Percentiles rank a stretch among this genome's conserved stretches.
Conservation (phyloP, 1,140 invertebrate species). For the Chrysoperla carnea region DNA sequence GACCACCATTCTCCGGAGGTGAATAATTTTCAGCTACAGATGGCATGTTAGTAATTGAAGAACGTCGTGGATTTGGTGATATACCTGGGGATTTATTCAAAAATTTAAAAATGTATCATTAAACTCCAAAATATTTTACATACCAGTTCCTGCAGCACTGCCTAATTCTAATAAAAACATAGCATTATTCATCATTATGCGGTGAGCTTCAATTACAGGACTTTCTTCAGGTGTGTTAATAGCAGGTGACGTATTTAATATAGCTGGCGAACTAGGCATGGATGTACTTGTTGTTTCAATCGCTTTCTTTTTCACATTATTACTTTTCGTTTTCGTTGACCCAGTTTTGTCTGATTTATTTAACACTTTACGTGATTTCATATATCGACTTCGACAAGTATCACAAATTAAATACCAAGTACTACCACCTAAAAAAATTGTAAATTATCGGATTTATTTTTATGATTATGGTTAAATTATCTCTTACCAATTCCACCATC, state of each 20-base stretch:
- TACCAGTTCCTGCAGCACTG: constrained; percentile 39
- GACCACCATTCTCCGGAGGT: constrained; percentile 30
- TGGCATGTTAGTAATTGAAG: constrained; percentile 33
- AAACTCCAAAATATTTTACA: constrained; percentile 5
- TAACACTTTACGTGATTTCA: constrained; percentile 30
- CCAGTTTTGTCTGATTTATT: constrained; percentile 1
- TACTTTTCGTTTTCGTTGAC: constrained; percentile 13
- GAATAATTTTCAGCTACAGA: constrained; percentile 40
- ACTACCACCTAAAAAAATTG: constrained; percentile 34
- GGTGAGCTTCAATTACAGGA: constrained; percentile 41
- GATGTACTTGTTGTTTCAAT: constrained; percentile 8
- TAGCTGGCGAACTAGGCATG: constrained; percentile 6
- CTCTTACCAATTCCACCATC: constrained; percentile 55
- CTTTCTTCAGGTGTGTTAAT: constrained; percentile 20
- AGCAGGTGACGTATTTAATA: constrained; percentile 5
- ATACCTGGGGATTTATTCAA: constrained; percentile 3
- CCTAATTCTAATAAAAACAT: constrained; percentile 83
- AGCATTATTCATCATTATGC: constrained; percentile 82
- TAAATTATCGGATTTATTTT: no score
- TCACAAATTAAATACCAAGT: constrained; percentile 89
- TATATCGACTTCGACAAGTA: constrained; percentile 66
- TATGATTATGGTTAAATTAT: not conserved
- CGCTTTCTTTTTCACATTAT: constrained; percentile 15
- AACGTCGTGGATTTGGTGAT: constrained; percentile 23
- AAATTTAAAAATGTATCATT: not conserved